A percentile compares a stretch with the other conserved stretches of the same genome.
phyloP scores from a whole-genome alignment of 2,113 vertebrate genomes.

The Scatophagus argus region DNA sequence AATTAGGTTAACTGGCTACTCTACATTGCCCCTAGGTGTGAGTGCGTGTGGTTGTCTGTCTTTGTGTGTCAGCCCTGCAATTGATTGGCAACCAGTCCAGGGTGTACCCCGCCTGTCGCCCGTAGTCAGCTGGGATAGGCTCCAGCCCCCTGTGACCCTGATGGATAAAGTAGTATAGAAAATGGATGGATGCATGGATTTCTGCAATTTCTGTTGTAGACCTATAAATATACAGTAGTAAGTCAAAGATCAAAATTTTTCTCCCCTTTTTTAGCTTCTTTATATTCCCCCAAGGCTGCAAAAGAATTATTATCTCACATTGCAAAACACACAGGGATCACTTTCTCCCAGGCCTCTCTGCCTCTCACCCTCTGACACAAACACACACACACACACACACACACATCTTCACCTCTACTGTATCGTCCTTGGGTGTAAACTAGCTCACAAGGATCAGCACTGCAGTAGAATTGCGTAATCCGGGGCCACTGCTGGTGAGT shows the following conservation, averaged over 20 bases:
- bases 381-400: background rate
- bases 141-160: too few species aligned
- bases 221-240: too few species aligned
- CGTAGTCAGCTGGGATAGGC: too few species aligned
- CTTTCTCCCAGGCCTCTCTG: conserved; percentile 43
- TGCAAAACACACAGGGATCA: conserved; percentile 62
- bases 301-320: conserved; percentile 51
- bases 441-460: conserved; percentile 76
- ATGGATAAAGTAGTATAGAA: too few species aligned
- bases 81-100: too few species aligned
- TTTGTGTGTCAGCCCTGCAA: too few species aligned
- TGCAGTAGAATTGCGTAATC: conserved; percentile 77
- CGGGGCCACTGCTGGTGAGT: conserved; percentile 54
- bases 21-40: too few species aligned
- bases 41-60: too few species aligned
- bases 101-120: too few species aligned
- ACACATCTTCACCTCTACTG: conserved; percentile 72
- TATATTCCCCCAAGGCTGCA: conserved; percentile 29
- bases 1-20: too few species aligned
- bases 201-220: too few species aligned
- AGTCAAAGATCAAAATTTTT: conserved; percentile 2
- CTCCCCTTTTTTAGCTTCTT: conserved; percentile 3
- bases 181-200: too few species aligned
- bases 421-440: conserved; percentile 76
- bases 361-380: conserved; percentile 27